These are phyloP conservation scores for Aporophyla lueneburgensis DNA, from an alignment of 2,888 invertebrate species.

Conservation along the genomic window DNA sequence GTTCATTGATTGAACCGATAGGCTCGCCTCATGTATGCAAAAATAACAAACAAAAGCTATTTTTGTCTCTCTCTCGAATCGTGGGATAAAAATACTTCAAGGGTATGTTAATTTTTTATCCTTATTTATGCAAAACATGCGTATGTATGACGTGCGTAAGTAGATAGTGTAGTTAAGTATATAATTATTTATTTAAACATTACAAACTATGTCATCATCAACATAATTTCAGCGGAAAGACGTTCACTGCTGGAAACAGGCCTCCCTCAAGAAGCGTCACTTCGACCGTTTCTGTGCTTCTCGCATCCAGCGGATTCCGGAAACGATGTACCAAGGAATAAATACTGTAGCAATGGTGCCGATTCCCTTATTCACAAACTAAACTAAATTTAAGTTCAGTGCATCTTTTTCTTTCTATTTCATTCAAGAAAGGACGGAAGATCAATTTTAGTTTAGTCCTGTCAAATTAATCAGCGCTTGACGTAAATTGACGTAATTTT, in stretches of 20 bases:
- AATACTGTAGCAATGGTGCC: not conserved
- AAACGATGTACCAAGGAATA: not conserved
- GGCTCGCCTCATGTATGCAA: not conserved
- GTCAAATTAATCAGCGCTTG: no score
- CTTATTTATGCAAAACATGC: slow-evolving; percentile 14
- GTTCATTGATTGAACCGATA: slow-evolving; percentile 36
- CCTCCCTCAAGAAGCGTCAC: no score
- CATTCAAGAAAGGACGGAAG: no score
- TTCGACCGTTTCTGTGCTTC: no score
- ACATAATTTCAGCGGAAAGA: no score
- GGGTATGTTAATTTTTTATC: slow-evolving; percentile 1
- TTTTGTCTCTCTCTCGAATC: not conserved
- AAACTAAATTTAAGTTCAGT: no score
- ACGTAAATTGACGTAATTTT: no score
- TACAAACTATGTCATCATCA: not conserved
- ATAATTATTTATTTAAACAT: slow-evolving; percentile 11
- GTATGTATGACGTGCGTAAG: slow-evolving; percentile 23
- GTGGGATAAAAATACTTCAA: slow-evolving; percentile 2
- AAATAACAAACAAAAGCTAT: slow-evolving; percentile 3
- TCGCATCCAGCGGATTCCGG: no score
- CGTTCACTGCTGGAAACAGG: no score
- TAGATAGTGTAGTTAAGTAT: not conserved
- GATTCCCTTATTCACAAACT: no score
- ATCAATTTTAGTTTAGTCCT: no score
- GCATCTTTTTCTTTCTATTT: no score